Evolutionary conservation across 1,140 invertebrate species (phyloP), one percentile per base, ranked within the genome.

Genomic region (Aphaenogaster ashmeadi): DNA sequence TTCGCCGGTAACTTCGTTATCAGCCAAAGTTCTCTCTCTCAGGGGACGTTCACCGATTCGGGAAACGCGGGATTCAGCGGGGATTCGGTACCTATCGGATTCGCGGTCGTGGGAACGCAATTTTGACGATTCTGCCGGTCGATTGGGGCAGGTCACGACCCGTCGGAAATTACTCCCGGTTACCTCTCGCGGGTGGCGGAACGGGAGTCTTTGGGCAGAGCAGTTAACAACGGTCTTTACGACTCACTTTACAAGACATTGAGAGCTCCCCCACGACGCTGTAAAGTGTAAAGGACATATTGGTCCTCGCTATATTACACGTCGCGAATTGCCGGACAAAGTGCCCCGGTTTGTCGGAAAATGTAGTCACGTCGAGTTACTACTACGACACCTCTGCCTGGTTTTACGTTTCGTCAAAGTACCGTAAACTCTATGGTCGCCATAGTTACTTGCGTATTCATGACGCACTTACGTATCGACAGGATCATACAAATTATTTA

Each of bases 41-140:
- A 13, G 1, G 64, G n/a, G 69, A 44, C 15, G 69, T 47, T 74
- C 77, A 47, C 36, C 79, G 69, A 81, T 80, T 58, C 60, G 38
- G 56, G 80, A 69, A 62, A 33, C 44, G n/a, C 66, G 54, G 44
- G 60, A 66, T 74, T 84, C 67, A 33, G 54, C 41, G 60, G 8
- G 36, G 56, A 67, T 44, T 47, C 15, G 50, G 62, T 58, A 56
- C 71, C 18, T 62, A 60, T 27, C 74, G 58, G 18, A 21, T 80
- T 66, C 69, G 54, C 62, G 62, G 78, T 86, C 89, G 89, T 91
- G 88, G 86, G 90, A 91, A 91, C 71, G 71, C n/a, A 81, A 88
- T 88, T 91, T 75, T 62, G 80, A 84, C 69, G 41, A 50, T 50
- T 74, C 36, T 18, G 77, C 21, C 52, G 66, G 33, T 72, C 72